These are phyloP conservation scores for Crotalus viridis DNA, from an alignment of 2,113 vertebrate genomes.

Conservation along the genomic window DNA sequence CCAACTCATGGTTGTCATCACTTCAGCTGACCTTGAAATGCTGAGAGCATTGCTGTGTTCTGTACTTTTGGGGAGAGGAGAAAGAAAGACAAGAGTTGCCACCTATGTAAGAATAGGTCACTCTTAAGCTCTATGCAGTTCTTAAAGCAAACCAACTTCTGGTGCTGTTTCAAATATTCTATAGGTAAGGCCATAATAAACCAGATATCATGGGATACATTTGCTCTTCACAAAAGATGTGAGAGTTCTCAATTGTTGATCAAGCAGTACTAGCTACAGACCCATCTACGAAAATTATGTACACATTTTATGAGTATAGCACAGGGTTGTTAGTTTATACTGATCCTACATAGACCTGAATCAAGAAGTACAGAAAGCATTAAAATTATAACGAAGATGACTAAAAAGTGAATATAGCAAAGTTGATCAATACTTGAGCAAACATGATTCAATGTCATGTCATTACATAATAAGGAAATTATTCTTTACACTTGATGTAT, in stretches of 20 bases:
- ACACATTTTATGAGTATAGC: background rate
- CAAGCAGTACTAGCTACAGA: background rate
- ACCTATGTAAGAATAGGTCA: background rate
- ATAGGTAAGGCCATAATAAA: background rate
- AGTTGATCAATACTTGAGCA: background rate
- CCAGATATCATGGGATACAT: background rate
- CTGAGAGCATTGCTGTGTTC: background rate
- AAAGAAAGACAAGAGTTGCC: background rate
- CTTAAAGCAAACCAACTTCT: background rate
- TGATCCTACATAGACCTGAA: background rate
- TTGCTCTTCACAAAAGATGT: slow-evolving; percentile 5
- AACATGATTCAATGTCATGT: background rate
- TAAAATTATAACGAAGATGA: background rate
- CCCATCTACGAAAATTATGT: background rate
- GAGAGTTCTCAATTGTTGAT: background rate
- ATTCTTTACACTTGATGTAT: background rate
- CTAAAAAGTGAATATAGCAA: background rate
- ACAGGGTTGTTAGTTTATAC: background rate
- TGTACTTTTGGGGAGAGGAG: background rate
- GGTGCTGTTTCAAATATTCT: background rate
- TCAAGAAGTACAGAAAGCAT: background rate
- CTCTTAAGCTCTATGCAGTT: background rate
- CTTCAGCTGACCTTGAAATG: background rate
- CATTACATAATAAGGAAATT: background rate
- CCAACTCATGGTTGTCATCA: background rate